Evolutionary conservation across 2,888 invertebrate genomes (phyloP).

Genomic region (Ochropacha duplaris): DNA sequence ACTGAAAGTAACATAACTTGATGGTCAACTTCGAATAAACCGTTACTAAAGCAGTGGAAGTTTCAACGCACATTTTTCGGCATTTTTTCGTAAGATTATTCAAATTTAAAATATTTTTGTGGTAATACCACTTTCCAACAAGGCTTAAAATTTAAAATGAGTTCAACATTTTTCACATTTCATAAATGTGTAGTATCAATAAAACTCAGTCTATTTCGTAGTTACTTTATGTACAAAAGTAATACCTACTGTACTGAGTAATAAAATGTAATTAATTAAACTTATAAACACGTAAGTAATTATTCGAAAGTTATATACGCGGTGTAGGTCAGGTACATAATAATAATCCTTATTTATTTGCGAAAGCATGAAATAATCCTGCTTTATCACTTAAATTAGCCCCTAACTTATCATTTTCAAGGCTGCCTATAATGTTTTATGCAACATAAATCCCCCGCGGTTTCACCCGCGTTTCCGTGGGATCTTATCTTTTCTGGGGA

Average conservation of each 20-base stretch:
- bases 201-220: too few species aligned
- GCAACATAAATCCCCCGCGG: too few species aligned
- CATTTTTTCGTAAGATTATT: slow-evolving; percentile 4
- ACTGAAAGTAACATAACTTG: slow-evolving; percentile 1
- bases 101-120: background rate
- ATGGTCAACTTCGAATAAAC: background rate
- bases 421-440: too few species aligned
- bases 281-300: background rate
- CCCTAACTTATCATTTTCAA: background rate
- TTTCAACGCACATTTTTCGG: background rate
- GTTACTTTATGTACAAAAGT: too few species aligned
- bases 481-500: too few species aligned
- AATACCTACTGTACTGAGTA: too few species aligned
- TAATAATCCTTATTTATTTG: slow-evolving; percentile 3
- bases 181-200: too few species aligned
- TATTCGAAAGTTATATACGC: background rate
- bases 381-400: background rate
- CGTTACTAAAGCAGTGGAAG: background rate
- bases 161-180: too few species aligned
- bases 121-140: slow-evolving; percentile 2
- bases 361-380: background rate
- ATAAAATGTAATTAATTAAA: background rate
- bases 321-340: background rate
- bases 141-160: background rate
- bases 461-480: too few species aligned